phyloP scores from a whole-genome alignment of 2,113 vertebrate species.

The Pyrgilauda ruficollis region DNA sequence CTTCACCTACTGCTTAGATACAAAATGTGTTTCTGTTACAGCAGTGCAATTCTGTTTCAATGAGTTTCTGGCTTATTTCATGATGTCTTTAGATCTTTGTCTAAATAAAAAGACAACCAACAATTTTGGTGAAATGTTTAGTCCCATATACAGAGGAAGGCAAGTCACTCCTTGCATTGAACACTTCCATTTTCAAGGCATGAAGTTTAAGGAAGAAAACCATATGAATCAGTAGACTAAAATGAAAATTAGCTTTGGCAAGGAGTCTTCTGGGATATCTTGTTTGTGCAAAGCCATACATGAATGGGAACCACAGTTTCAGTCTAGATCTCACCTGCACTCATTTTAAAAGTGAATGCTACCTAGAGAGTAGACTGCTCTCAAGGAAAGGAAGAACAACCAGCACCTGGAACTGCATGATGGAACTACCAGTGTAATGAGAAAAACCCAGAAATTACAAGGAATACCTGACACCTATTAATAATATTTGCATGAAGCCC shows the following conservation, averaged over 20 bases:
- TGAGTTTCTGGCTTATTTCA: not conserved
- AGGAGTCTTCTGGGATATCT: not conserved
- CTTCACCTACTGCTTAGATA: slow-evolving; percentile 1
- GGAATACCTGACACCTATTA: not conserved
- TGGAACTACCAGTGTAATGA: not conserved
- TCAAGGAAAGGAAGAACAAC: not conserved
- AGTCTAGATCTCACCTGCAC: not conserved
- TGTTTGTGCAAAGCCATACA: not conserved
- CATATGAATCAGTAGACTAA: not conserved
- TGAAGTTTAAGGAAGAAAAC: not conserved
- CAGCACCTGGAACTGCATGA: not conserved
- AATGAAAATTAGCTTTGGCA: not conserved
- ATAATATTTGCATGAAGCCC: not conserved
- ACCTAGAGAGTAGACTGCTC: not conserved
- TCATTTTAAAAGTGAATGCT: not conserved
- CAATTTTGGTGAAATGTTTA: not conserved
- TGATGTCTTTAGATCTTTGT: not conserved
- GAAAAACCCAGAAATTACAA: not conserved
- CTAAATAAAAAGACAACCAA: not conserved
- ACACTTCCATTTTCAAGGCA: not conserved
- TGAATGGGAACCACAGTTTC: not conserved
- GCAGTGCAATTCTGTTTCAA: not conserved
- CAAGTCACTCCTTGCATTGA: not conserved
- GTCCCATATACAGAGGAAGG: not conserved
- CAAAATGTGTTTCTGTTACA: not conserved